Conservation (phyloP, 2,113 vertebrate species). For the Pedionomus torquatus region DNA sequence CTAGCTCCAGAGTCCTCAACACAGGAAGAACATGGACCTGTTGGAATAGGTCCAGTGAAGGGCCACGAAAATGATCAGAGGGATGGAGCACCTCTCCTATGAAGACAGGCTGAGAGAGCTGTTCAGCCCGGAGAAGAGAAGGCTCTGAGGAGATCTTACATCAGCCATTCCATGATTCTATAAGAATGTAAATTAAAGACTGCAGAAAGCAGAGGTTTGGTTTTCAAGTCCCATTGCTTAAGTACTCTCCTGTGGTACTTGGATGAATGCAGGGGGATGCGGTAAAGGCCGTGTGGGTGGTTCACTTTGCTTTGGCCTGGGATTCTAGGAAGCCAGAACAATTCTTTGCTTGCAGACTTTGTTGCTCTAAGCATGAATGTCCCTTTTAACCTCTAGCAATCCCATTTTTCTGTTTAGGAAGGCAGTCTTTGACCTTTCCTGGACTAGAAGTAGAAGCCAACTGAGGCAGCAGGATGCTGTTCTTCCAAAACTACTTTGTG, state of each 20-base stretch:
- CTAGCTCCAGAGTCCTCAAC: too few relatives aligned
- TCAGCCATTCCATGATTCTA: too few relatives aligned
- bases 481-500: neutral
- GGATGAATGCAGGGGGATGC: neutral
- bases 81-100: too few relatives aligned
- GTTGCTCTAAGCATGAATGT: constrained; percentile 25
- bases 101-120: too few relatives aligned
- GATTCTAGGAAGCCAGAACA: neutral
- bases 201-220: neutral
- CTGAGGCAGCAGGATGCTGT: neutral
- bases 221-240: neutral
- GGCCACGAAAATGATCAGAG: too few relatives aligned
- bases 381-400: constrained; percentile 18
- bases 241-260: neutral
- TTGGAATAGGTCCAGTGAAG: too few relatives aligned
- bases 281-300: neutral
- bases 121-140: too few relatives aligned
- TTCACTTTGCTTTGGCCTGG: constrained; percentile 23
- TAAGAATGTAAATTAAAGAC: neutral
- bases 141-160: too few relatives aligned
- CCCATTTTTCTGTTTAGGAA: constrained; percentile 4
- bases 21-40: too few relatives aligned
- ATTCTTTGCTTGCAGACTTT: neutral
- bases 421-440: neutral
- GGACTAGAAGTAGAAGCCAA: neutral